Evolutionary conservation across 2,113 vertebrate species (phyloP), one percentile per base, ranked within the genome.

Genomic region (Aphyosemion australe): DNA sequence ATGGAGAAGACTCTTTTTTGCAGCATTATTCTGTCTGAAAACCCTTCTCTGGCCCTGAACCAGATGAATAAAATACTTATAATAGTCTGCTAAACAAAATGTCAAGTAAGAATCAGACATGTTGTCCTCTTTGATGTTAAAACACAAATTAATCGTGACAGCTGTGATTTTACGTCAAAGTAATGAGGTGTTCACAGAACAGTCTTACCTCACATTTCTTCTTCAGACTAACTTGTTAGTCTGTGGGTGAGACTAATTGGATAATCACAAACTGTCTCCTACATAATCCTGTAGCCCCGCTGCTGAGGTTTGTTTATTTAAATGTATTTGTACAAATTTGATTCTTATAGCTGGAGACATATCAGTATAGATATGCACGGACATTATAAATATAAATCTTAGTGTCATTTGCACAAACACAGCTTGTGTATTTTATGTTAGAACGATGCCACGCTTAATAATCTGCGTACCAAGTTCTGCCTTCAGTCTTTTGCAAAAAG

Each of bases 381-480:
- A 56, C 58, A 4, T 16, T 1, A 1, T 52, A 6, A 37, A 8
- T 8, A 37, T 37, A 32, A 32, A 57, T 19, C 18, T 39, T n/a
- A 16, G 39, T 65, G 5, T 12, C 18, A 20, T 18, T 46, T 32
- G 26, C 6, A 32, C 1, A 15, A 57, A 61, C 12, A 37, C 3
- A 32, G 39, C 34, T 20, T 2, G 19, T 46, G 20, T 19, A 45
- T 37, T 12, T 45, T 14, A 16, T 5, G 15, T 45, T 16, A 45
- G 1, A 15, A 39, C 47, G n/a, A 43, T 64, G 39, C 55, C 13
- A 14, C 37, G 72, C 48, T 61, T 56, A 79, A 46, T 67, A 45
- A 62, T 79, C 64, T 83, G 31, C 56, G 65, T 78, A 48, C 72
- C 82, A 69, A 59, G 20, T 39, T 49, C 64, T 80, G 61, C 47